phyloP scores from a whole-genome alignment of 1,140 invertebrate genomes.

The Meloidogyne chitwoodi region DNA sequence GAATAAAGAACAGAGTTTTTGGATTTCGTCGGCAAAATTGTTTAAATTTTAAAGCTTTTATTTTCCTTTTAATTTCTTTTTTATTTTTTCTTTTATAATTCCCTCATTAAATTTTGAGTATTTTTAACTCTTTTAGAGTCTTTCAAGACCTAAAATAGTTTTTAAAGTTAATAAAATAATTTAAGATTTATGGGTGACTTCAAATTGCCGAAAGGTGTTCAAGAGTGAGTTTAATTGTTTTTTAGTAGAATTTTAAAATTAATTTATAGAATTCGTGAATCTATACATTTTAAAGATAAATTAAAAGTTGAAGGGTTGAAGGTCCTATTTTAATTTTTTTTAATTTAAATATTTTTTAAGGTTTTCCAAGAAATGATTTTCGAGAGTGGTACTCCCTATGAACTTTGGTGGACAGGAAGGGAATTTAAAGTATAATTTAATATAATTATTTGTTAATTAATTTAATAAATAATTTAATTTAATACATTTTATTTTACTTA shows the following conservation, averaged over 20 bases:
- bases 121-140: no score
- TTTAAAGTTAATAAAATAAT: background rate
- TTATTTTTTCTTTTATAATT: no score
- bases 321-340: slow-evolving; percentile 36
- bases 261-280: slow-evolving; percentile 36
- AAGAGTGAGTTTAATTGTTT: slow-evolving; percentile 15
- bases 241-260: background rate
- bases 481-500: no score
- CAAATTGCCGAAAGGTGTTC: slow-evolving; percentile 42
- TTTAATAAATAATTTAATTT: no score
- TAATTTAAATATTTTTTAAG: slow-evolving; percentile 30
- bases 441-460: no score
- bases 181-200: slow-evolving; percentile 50
- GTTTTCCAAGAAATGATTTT: slow-evolving; percentile 60
- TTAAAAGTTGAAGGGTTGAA: slow-evolving; percentile 56
- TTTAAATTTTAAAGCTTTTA: no score
- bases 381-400: slow-evolving; percentile 52
- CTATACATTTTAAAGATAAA: slow-evolving; percentile 55
- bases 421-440: slow-evolving; percentile 48
- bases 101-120: no score
- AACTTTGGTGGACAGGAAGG: slow-evolving; percentile 59
- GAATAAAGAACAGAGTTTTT: no score
- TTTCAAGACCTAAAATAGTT: no score
- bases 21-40: no score
- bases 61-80: no score